These are phyloP conservation scores for Arbacia lixula DNA, from an alignment of 53 echinoderm and acorn worm genomes.

Conservation along the genomic window DNA sequence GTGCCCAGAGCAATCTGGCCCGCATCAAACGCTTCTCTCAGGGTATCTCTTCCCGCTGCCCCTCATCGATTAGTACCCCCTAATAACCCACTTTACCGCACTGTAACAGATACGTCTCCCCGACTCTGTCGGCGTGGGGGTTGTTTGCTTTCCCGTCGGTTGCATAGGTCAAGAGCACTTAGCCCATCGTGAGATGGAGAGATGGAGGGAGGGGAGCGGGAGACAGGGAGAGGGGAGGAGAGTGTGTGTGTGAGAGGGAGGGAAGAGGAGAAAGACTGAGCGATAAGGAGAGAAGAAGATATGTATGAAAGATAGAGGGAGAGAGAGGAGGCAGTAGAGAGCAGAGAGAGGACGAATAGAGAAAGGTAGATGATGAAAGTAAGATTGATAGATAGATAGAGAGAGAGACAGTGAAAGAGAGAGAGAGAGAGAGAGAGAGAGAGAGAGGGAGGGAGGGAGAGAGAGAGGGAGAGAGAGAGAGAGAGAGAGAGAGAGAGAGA, in stretches of 20 bases:
- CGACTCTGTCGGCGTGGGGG: not conserved
- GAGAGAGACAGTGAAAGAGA: too few species aligned
- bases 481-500: too few species aligned
- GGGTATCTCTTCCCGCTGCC: too few species aligned
- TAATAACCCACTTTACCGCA: not conserved
- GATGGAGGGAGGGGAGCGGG: not conserved
- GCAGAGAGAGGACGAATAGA: too few species aligned
- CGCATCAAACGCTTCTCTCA: too few species aligned
- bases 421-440: too few species aligned
- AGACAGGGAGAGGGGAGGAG: not conserved
- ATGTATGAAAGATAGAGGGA: not conserved
- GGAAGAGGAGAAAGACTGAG: not conserved
- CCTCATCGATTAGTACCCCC: too few species aligned
- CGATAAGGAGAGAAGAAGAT: not conserved
- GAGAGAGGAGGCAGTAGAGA: not conserved
- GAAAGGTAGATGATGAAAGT: too few species aligned
- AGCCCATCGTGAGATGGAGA: too few species aligned
- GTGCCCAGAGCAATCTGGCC: too few species aligned
- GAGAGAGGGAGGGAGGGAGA: too few species aligned
- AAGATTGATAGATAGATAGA: not conserved
- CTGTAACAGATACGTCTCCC: not conserved
- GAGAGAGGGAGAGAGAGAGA: too few species aligned
- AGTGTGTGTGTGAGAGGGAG: not conserved
- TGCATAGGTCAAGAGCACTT: conserved; percentile 29
- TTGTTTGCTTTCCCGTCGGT: conserved; percentile 10